Evolutionary conservation across 2,888 invertebrate genomes (phyloP), one percentile per base, ranked within the genome.

Genomic region (Hoplodrina ambigua): DNA sequence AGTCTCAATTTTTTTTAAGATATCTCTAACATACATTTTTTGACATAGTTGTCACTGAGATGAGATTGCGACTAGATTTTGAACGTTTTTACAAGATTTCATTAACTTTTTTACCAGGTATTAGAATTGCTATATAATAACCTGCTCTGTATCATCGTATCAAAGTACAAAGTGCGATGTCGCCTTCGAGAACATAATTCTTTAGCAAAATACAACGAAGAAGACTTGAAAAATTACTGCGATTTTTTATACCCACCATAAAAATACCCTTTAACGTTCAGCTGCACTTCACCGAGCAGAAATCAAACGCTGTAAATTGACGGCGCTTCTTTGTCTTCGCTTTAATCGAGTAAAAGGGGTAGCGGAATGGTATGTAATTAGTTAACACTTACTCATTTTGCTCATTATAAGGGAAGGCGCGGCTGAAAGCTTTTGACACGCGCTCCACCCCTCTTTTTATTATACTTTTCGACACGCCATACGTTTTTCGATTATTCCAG

Each of bases 371-470:
- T 61, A 64, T 82, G 60, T 72, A 83, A 83, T 83, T 83, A 82
- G 82, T 78, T 72, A 66, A 82, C 78, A 82, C 80, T 82, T 80
- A 84, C 69, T 80, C 68, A 82, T 72, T 83, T 77, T 33, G 44
- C 67, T 79, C 69, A 80, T 83, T 77, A 77, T 60, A 52, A 6
- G 50, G 58, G 54, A 66, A 52, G 64, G 63, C 57, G 54, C 13
- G 44, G 33, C 52, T 70, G 59, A 80, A 74, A 70, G 84, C 70
- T 65, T 84, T 84, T 78, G 74, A 64, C 61, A 68, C 76, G 69
- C 63, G 72, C 52, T 41, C 57, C 52, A 25, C 7, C 80, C 56
- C 56, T 20, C 25, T 4, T 61, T 58, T 52, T 62, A 65, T 53
- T 50, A 52, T 25, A 64, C 25, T 25, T 79, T 78, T 52, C 20